These are phyloP conservation scores for Augiades crinisus DNA, from an alignment of 2,888 invertebrate species.

Conservation along the genomic window DNA sequence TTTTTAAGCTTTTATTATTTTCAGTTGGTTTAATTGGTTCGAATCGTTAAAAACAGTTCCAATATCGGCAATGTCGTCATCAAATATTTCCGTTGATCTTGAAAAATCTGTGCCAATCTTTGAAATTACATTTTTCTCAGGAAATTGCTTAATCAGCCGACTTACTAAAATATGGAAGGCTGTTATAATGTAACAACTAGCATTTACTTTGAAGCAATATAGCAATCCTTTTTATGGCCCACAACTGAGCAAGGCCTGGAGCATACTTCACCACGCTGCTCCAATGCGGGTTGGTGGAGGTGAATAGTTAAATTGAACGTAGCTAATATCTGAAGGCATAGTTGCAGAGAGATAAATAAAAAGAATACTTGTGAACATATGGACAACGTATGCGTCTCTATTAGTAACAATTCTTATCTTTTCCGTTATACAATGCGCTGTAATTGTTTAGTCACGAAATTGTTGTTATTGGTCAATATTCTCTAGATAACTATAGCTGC, in stretches of 20 bases:
- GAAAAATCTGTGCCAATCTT: conserved; percentile 15
- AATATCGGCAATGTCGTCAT: conserved; percentile 5
- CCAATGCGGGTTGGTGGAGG: no score
- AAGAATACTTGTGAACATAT: no score
- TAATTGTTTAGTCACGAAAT: conserved; percentile 17
- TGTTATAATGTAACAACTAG: background rate
- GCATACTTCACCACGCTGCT: no score
- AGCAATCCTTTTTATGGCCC: no score
- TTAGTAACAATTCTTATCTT: conserved; percentile 30
- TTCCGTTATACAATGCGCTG: conserved; percentile 20
- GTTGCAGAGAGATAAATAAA: no score
- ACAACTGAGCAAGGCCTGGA: no score
- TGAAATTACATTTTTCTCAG: background rate
- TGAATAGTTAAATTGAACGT: no score
- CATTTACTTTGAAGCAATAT: no score
- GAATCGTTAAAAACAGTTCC: conserved; percentile 5
- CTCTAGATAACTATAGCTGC: conserved; percentile 1
- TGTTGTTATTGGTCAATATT: conserved; percentile 18
- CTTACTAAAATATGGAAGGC: background rate
- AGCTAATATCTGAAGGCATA: no score
- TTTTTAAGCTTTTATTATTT: conserved; percentile 11
- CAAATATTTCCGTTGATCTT: conserved; percentile 19
- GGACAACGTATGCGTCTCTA: no score
- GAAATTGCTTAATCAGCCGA: background rate
- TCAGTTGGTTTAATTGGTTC: background rate